phyloP scores from a whole-genome alignment of 2,113 vertebrate species.

The Corythornis vintsioides region DNA sequence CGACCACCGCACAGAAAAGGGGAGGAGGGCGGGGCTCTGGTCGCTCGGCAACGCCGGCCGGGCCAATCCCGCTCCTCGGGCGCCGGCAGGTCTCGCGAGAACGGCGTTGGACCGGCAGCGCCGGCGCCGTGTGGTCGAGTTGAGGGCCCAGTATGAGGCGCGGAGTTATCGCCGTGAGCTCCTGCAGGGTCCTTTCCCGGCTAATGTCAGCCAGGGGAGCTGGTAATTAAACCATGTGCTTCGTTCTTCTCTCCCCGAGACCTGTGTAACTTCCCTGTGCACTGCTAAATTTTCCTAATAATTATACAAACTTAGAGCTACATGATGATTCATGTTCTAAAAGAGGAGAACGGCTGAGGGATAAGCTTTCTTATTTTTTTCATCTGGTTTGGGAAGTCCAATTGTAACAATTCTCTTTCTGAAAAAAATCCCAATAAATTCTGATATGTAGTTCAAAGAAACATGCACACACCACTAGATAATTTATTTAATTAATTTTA shows the following conservation, averaged over 20 bases:
- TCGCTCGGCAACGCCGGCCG: neutral
- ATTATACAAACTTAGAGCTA: neutral
- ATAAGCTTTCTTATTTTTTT: neutral
- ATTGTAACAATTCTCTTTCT: neutral
- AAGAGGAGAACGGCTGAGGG: neutral
- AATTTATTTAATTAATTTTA: neutral
- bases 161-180: too few relatives aligned
- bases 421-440: neutral
- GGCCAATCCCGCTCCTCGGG: rapidly evolving
- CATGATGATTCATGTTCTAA: neutral
- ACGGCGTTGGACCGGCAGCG: too few relatives aligned
- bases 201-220: rapidly evolving
- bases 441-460: neutral
- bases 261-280: too few relatives aligned
- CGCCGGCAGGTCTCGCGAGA: neutral
- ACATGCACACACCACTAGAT: neutral
- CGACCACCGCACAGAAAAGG: too few relatives aligned
- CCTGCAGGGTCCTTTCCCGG: too few relatives aligned
- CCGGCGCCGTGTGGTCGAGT: too few relatives aligned
- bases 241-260: too few relatives aligned
- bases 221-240: too few relatives aligned
- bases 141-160: too few relatives aligned
- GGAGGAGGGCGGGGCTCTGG: neutral
- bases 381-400: neutral
- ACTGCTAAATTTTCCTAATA: neutral